Percentiles rank a stretch among this genome's conserved stretches.
Conservation (phyloP, 1,140 invertebrate genomes). For the Drosophila oshimai region DNA sequence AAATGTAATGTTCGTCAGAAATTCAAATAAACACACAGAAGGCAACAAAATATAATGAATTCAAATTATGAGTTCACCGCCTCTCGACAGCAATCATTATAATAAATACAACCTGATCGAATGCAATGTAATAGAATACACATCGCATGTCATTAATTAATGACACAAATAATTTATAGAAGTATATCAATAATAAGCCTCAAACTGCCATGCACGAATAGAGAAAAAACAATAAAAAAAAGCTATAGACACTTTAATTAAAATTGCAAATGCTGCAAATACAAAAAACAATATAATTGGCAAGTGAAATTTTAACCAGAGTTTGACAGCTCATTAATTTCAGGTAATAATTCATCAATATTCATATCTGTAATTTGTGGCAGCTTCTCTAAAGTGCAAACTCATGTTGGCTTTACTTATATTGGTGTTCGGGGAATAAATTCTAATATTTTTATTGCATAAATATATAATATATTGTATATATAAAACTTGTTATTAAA, state of each 20-base stretch:
- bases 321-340: slow-evolving; percentile 15
- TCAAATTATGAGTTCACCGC: neutral
- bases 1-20: neutral
- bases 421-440: too few species aligned
- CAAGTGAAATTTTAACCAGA: neutral
- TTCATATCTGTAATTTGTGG: neutral
- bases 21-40: slow-evolving; percentile 3
- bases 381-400: neutral
- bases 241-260: too few species aligned
- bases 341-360: neutral
- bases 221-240: neutral
- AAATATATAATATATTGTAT: too few species aligned
- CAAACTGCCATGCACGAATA: neutral
- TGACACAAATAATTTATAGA: slow-evolving; percentile 32
- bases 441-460: too few species aligned
- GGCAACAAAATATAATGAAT: neutral
- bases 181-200: slow-evolving; percentile 21
- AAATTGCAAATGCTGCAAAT: slow-evolving; percentile 31
- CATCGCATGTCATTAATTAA: slow-evolving; percentile 38
- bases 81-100: slow-evolving; percentile 16
- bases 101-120: neutral
- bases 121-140: slow-evolving; percentile 6
- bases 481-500: too few species aligned
- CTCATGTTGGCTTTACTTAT: neutral
- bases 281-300: neutral